These are phyloP conservation scores for Acleris cristana DNA, from an alignment of 2,888 invertebrate species.

Conservation along the genomic window DNA sequence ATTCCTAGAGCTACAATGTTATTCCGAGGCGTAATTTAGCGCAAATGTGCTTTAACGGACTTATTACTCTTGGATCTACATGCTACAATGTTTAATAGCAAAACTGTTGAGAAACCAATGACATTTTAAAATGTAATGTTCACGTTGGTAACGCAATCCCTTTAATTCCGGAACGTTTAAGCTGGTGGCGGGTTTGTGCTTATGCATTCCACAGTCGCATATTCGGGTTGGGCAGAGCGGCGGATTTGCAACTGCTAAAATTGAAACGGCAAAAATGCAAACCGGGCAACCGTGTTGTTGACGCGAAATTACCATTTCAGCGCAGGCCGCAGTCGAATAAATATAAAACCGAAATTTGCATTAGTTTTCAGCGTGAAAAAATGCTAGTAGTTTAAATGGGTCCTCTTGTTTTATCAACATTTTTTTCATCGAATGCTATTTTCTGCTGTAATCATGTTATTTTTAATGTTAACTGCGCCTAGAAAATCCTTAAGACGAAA, in stretches of 20 bases:
- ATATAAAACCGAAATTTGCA: constrained; percentile 68
- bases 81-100: no score
- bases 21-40: constrained; percentile 18
- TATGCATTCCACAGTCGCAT: constrained; percentile 57
- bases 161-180: constrained; percentile 33
- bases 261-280: constrained; percentile 76
- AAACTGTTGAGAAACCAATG: constrained; percentile 12
- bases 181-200: constrained; percentile 42
- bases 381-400: no score
- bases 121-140: constrained; percentile 24
- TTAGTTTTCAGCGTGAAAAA: constrained; percentile 33
- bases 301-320: constrained; percentile 76
- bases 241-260: constrained; percentile 45
- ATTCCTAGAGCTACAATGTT: constrained; percentile 51
- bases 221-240: constrained; percentile 52
- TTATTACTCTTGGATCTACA: constrained; percentile 15
- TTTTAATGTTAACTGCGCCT: no score
- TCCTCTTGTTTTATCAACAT: no score
- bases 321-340: constrained; percentile 72
- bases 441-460: no score
- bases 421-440: no score
- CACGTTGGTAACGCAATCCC: constrained; percentile 21
- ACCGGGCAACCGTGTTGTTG: constrained; percentile 66
- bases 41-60: constrained; percentile 23
- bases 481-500: no score